Evolutionary conservation across 2,888 invertebrate genomes (phyloP), one percentile per base, ranked within the genome.

Genomic region (Ommatoiulus sabulosus): DNA sequence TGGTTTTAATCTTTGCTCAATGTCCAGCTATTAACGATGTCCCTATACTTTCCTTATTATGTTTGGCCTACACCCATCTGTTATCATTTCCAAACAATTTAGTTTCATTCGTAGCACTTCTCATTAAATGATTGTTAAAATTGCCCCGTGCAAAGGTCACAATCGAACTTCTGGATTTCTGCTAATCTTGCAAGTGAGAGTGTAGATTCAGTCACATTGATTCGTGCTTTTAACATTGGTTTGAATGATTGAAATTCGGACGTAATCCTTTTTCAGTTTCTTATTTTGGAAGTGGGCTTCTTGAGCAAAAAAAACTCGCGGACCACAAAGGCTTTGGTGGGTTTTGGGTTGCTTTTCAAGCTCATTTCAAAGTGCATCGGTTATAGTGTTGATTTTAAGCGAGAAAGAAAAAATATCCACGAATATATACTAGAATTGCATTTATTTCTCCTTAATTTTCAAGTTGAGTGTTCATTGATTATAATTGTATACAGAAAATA

Each of bases 401-500:
- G 80, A 80, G 80, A 80, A 80, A 80, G 80, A 80, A 80, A 80
- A 80, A 80, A 80, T 80, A 80, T 80, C 80, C 80, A 80, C 80
- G 80, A 80, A 80, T 80, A 80, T 80, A 80, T 80, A 80, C 80
- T 80, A 80, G 80, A 80, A 43, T 80, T 80, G 80, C 80, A 80
- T 80, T 80, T 80, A 80, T 80, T 80, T 80, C 80, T 80, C 80
- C 80, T 80, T 80, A 80, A 24, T 80, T 80, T 80, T 80, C 80
- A 80, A 80, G 24, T 80, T 80, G 80, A 80, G 80, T 80, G 80
- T 80, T 80, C 80, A 80, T 80, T 80, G 80, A 80, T 80, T 80
- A 80, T 80, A 80, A 80, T 80, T 80, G 80, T 80, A 80, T 80
- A 80, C 80, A 80, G 80, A 80, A 80, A 80, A 80, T 80, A 80